Conservation (phyloP, 2,888 invertebrate genomes). For the Hirtodrosophila confusa region DNA sequence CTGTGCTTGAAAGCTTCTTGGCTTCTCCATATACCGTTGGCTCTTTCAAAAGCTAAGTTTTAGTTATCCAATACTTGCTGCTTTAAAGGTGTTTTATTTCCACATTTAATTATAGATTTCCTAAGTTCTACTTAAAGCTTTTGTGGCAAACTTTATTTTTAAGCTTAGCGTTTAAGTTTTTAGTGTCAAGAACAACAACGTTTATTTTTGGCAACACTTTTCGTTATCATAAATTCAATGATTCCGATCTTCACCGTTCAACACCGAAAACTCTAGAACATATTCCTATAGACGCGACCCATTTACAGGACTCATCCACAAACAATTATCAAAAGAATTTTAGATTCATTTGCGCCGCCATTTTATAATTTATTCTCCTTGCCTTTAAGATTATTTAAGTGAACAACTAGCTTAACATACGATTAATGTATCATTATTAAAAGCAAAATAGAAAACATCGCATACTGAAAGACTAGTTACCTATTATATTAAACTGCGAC, state of each 20-base stretch:
- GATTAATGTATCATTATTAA: conserved; percentile 10
- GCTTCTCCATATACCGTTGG: conserved; percentile 55
- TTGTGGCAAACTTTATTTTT: conserved; percentile 58
- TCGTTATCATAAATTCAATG: conserved; percentile 6
- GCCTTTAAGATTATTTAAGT: conserved; percentile 63
- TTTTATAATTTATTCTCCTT: conserved; percentile 55
- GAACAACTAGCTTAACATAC: conserved; percentile 51
- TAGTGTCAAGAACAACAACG: conserved; percentile 1
- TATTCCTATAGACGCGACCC: conserved; percentile 18
- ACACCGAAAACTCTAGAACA: conserved; percentile 9
- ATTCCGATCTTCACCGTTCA: conserved; percentile 9
- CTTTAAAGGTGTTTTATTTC: conserved; percentile 70
- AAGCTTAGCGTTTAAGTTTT: conserved; percentile 57
- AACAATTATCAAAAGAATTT: conserved; percentile 23
- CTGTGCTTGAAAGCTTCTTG: conserved; percentile 60
- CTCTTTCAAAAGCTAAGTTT: conserved; percentile 40
- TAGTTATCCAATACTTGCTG: conserved; percentile 71
- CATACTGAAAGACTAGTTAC: conserved; percentile 29
- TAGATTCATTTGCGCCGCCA: conserved; percentile 68
- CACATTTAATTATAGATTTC: conserved; percentile 37
- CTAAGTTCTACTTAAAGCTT: conserved; percentile 43
- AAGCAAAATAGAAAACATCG: conserved; percentile 1
- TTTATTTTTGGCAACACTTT: conserved; percentile 12
- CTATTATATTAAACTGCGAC: conserved; percentile 42
- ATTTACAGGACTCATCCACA: conserved; percentile 39